Conservation (phyloP, 2,797 vertebrate species). For the Eulemur mongoz region DNA sequence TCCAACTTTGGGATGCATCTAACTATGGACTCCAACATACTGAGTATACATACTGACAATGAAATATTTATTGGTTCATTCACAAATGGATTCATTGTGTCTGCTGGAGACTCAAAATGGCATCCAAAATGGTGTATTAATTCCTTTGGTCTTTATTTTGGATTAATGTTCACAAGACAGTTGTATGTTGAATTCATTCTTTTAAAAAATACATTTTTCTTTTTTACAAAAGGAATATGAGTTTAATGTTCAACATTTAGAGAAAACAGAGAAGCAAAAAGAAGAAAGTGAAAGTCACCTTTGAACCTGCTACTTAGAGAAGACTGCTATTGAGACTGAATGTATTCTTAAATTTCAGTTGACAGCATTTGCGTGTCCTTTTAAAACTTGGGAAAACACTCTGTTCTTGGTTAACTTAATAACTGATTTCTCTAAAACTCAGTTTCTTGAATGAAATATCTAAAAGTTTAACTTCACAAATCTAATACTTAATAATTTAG, state of each 20-base stretch:
- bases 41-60: background rate
- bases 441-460: slow-evolving; percentile 30
- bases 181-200: background rate
- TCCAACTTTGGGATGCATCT: background rate
- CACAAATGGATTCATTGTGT: slow-evolving; percentile 42
- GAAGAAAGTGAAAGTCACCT: background rate
- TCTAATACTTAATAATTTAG: slow-evolving; percentile 32
- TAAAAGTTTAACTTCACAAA: slow-evolving; percentile 21
- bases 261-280: slow-evolving; percentile 45
- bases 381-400: slow-evolving; percentile 25
- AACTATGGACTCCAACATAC: background rate
- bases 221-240: slow-evolving; percentile 27
- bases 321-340: background rate
- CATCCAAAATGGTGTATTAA: background rate
- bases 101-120: slow-evolving; percentile 6
- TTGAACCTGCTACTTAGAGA: background rate
- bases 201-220: background rate
- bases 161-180: slow-evolving; percentile 12
- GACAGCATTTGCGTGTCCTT: background rate
- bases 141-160: background rate
- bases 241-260: background rate
- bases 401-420: slow-evolving; percentile 12
- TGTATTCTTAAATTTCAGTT: slow-evolving; percentile 1
- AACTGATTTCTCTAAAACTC: slow-evolving; percentile 29
- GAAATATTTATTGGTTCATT: slow-evolving; percentile 43